Base-by-base conservation (phyloP, 2,797 vertebrate genomes). In the Cynodonichthys magdalenae region DNA sequence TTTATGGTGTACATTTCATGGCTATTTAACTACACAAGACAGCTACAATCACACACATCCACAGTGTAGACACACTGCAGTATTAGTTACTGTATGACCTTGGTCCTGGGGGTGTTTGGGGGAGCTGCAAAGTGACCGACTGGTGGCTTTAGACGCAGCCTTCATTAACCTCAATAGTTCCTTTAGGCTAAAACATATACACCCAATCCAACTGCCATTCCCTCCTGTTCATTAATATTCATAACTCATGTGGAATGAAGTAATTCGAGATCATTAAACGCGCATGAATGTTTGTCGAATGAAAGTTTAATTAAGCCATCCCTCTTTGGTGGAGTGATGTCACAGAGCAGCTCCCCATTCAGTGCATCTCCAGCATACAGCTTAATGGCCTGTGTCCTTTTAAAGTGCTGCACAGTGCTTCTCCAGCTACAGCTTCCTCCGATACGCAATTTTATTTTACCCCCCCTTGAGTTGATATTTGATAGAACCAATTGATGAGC, bases 201-300 rank as follows among this genome's bases (percentile, higher is more conserved):
- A 47, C 34, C 47, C 34, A 60, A 64, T n/a, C 55, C 74, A 0
- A 1, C 66, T 79, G 53, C 59, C 76, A 59, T 77, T 71, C 49
- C 67, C 64, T 69, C 68, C 74, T 69, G 44, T 66, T 88, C 86
- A 85, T 89, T 87, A 83, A 87, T 87, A 89, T 91, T 87, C 78
- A 90, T 90, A 90, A 90, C 86, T 90, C 84, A 89, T 81, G 78
- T 54, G 74, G 84, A 92, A 91, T 87, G 50, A 89, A 88, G 83
- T 82, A 74, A 89, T 90, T 84, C 61, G 5, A 71, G 81, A 88
- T 90, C 84, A 92, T 92, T 90, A 91, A 90, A 90, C 60, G 57
- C 72, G 74, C 77, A 88, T 85, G 84, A 89, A 89, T 90, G 88
- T 90, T 90, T 90, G 87, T 82, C 48, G 15, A 71, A 90, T 89